Percentiles rank a stretch among this genome's conserved stretches.
Conservation (phyloP, 2,797 vertebrate species). For the Garrulus glandarius region DNA sequence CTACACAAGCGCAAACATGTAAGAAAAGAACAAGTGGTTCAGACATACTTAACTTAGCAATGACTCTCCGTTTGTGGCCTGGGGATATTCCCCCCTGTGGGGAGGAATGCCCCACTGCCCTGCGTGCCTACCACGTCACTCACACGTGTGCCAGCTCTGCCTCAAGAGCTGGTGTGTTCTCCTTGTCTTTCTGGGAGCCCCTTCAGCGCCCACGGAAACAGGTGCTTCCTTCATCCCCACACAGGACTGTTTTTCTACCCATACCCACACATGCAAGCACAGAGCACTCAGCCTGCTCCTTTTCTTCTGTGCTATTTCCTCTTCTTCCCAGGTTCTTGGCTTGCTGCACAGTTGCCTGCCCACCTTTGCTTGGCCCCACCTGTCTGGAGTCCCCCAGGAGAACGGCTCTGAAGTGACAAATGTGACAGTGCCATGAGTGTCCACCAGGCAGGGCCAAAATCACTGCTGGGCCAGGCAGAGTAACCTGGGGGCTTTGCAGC, state of each 20-base stretch:
- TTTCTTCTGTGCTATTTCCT: not conserved
- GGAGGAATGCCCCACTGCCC: not conserved
- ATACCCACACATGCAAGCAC: not conserved
- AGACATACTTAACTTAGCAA: not conserved
- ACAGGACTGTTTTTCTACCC: not conserved
- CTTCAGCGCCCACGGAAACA: not conserved
- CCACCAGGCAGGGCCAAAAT: not conserved
- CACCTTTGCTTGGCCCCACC: not conserved
- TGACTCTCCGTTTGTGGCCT: not conserved
- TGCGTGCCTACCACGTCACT: accelerated
- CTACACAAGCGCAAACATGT: not conserved
- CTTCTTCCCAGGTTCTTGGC: not conserved
- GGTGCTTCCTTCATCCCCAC: conserved; percentile 19
- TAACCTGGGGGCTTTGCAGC: not conserved
- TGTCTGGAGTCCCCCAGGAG: not conserved
- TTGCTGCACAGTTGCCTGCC: not conserved
- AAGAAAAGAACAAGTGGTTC: not conserved
- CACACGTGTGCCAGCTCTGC: not conserved
- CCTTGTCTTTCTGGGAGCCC: not conserved
- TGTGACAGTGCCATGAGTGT: not conserved
- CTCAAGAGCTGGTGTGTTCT: not conserved
- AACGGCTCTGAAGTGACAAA: not conserved
- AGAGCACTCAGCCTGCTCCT: not conserved
- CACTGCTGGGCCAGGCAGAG: not conserved
- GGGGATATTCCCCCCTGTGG: not conserved